Evolutionary conservation across 2,113 vertebrate species (phyloP).

Genomic region (Haemorhous mexicanus): DNA sequence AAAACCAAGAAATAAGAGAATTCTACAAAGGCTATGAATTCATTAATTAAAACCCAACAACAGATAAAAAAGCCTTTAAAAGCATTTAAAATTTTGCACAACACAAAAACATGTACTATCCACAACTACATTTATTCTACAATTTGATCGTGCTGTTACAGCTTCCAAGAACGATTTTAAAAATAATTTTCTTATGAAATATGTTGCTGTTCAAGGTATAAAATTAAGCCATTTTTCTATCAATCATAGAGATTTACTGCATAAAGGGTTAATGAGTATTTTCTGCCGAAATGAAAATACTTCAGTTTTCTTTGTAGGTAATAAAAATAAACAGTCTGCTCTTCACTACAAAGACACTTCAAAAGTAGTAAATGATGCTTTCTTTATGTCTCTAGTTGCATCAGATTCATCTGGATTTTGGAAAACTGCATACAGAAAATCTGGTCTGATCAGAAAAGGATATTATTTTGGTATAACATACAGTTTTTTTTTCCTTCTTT

Average conservation of each 20-base stretch:
- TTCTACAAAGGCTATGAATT: neutral
- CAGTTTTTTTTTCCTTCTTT: neutral
- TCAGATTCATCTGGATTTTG: neutral
- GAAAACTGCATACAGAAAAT: conserved; percentile 5
- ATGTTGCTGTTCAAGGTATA: neutral
- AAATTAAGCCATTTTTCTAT: neutral
- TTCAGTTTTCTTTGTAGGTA: neutral
- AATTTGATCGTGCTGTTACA: neutral
- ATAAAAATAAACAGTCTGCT: neutral
- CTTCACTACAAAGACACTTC: conserved; percentile 1
- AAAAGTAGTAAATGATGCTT: conserved; percentile 26
- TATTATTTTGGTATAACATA: neutral
- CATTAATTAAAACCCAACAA: neutral
- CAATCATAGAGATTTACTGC: neutral
- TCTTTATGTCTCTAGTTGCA: neutral
- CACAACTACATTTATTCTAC: neutral
- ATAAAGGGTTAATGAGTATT: neutral
- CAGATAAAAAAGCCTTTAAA: neutral
- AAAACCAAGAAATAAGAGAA: neutral
- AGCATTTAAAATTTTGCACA: neutral
- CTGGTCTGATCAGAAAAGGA: neutral
- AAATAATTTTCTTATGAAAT: neutral
- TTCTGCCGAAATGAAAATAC: neutral
- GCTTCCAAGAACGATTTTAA: neutral
- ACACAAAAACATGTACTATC: neutral